Evolutionary conservation across 2,888 invertebrate species (phyloP), one percentile per base, ranked within the genome.

Genomic region (Baronia brevicornis): DNA sequence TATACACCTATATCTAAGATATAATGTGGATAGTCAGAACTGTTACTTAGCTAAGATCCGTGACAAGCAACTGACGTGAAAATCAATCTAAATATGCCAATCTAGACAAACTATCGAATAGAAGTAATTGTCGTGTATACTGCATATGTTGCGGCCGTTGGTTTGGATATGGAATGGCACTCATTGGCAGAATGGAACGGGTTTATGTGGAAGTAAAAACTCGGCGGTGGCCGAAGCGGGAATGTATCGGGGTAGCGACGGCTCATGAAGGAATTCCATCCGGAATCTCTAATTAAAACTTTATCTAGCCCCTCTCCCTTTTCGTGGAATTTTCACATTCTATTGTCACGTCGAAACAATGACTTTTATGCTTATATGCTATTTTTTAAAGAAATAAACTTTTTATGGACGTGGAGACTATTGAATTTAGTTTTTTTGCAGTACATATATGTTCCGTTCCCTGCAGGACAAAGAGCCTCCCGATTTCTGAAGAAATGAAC

Each of bases 271-370:
- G 75, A 71, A 79, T 79, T 68, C 59, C 68, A 73, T 65, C 69
- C 67, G 80, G 84, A 80, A 79, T 80, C 71, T 66, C 75, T 74
- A 79, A 82, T 82, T 84, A 82, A 84, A 82, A 82, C 67, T 82
- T 84, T 78, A 69, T 79, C 84, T 82, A 80, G 70, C 41, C 52
- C 43, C 48, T 44, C 46, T 35, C 37, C 38, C 30, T 35, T 38
- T 46, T 49, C 46, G 46, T 38, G 44, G 46, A 43, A 46, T 37
- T 25, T 25, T 17, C 14, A 12, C 32, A 29, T 28, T 33, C 34
- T 34, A 41, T 36, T 33, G 36, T 28, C 36, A 27, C 39, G 24
- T 34, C 33, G 25, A 36, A 36, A 40, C 13, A n/a, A n/a, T n/a
- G n/a, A n/a, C n/a, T n/a, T n/a, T n/a, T n/a, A n/a, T n/a, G n/a